Percentiles rank a stretch among this genome's conserved stretches.
Evolutionary conservation across 1,140 invertebrate species (phyloP).

Genomic region (Panulirus ornatus): DNA sequence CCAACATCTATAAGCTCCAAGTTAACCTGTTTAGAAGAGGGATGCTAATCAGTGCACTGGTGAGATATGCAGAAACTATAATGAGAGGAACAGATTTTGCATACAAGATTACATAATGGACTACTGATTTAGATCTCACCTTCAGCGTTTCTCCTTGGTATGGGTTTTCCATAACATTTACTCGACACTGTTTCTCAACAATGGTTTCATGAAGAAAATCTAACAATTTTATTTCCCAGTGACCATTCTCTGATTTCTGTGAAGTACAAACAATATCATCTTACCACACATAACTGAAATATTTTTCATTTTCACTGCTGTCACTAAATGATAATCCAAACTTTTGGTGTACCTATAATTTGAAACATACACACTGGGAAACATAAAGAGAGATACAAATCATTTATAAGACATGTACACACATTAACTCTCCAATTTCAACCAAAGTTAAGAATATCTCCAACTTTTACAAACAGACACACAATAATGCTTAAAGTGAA

Average conservation of each 20-base stretch:
- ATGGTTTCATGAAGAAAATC: constrained; percentile 41
- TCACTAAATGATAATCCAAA: too few relatives aligned
- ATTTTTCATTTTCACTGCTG: too few relatives aligned
- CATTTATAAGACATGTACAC: too few relatives aligned
- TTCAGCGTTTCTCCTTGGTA: not conserved
- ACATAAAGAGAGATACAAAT: too few relatives aligned
- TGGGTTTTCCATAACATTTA: constrained; percentile 41
- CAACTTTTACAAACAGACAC: not conserved
- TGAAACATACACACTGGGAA: too few relatives aligned
- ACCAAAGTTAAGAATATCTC: too few relatives aligned
- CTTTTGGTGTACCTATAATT: too few relatives aligned
- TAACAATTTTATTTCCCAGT: constrained; percentile 34
- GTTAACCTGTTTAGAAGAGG: constrained; percentile 21
- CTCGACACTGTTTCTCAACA: constrained; percentile 44
- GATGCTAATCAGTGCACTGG: not conserved
- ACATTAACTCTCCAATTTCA: too few relatives aligned
- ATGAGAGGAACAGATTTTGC: not conserved
- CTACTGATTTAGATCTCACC: constrained; percentile 1
- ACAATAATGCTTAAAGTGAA: too few relatives aligned
- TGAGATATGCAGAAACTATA: not conserved
- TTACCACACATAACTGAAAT: too few relatives aligned
- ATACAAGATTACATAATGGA: not conserved
- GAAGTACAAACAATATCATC: too few relatives aligned
- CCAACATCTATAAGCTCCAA: not conserved
- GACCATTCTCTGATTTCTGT: constrained; percentile 19